These are phyloP conservation scores for Entelurus aequoreus DNA, from an alignment of 2,113 vertebrate genomes.

Conservation along the genomic window DNA sequence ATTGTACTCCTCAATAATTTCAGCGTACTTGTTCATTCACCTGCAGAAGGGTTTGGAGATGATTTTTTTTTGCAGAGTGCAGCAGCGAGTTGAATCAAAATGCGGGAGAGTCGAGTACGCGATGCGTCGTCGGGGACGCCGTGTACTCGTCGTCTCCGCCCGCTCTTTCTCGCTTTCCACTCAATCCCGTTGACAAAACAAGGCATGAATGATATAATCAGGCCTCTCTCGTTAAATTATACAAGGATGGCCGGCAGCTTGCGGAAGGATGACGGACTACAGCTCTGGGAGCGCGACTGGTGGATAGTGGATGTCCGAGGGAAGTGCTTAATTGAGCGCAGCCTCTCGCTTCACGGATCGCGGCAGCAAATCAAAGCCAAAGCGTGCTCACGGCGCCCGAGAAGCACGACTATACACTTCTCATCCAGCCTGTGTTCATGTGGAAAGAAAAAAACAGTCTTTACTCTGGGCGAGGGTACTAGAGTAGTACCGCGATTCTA, in stretches of 20 bases:
- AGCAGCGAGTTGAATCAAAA: neutral
- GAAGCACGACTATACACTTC: slow-evolving; percentile 2
- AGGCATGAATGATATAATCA: neutral
- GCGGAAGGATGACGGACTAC: slow-evolving; percentile 64
- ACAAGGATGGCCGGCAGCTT: neutral
- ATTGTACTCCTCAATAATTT: neutral
- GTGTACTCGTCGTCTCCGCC: neutral
- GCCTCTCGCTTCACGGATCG: slow-evolving; percentile 72
- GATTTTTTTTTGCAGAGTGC: neutral
- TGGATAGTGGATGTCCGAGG: slow-evolving; percentile 64
- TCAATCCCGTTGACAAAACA: neutral
- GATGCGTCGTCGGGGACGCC: neutral
- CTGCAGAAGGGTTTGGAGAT: no score
- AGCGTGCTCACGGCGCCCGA: slow-evolving; percentile 5
- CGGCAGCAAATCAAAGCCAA: slow-evolving; percentile 62
- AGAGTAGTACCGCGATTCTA: no score
- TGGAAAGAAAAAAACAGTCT: no score
- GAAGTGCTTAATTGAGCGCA: slow-evolving; percentile 83
- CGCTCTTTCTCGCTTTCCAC: neutral
- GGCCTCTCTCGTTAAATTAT: neutral
- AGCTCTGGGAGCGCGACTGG: slow-evolving; percentile 66
- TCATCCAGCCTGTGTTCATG: slow-evolving; percentile 1
- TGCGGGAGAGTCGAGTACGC: neutral
- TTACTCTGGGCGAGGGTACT: no score
- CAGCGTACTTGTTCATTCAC: no score